These are phyloP conservation scores for Dryoscopus gambensis DNA, from an alignment of 2,113 vertebrate genomes.

Conservation along the genomic window DNA sequence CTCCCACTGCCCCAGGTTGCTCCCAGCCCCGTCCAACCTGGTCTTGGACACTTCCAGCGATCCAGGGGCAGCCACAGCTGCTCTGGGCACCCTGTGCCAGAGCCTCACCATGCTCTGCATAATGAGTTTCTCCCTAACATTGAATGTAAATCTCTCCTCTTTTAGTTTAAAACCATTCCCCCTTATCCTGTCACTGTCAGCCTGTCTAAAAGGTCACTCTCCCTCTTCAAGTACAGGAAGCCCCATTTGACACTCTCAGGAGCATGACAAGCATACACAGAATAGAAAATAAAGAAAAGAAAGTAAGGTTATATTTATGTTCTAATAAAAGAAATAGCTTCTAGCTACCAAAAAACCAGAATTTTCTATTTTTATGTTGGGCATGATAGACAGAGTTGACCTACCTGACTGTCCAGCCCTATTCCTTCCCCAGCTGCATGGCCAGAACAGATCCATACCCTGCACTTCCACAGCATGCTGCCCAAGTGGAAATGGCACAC, in stretches of 20 bases:
- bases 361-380: background rate
- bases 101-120: background rate
- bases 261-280: background rate
- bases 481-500: background rate
- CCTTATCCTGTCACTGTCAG: background rate
- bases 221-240: background rate
- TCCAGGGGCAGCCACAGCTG: background rate
- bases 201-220: background rate
- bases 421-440: background rate
- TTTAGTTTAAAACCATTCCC: background rate
- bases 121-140: background rate
- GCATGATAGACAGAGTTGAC: background rate
- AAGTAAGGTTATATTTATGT: background rate
- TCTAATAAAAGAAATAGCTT: background rate
- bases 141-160: background rate
- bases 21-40: accelerated
- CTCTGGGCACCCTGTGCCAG: background rate
- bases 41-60: background rate
- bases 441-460: background rate
- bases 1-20: background rate
- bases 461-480: background rate
- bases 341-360: background rate
- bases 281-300: background rate
- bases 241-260: background rate
- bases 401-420: background rate